Evolutionary conservation across 2,797 vertebrate species (phyloP).

Genomic region (Malurus splendens): DNA sequence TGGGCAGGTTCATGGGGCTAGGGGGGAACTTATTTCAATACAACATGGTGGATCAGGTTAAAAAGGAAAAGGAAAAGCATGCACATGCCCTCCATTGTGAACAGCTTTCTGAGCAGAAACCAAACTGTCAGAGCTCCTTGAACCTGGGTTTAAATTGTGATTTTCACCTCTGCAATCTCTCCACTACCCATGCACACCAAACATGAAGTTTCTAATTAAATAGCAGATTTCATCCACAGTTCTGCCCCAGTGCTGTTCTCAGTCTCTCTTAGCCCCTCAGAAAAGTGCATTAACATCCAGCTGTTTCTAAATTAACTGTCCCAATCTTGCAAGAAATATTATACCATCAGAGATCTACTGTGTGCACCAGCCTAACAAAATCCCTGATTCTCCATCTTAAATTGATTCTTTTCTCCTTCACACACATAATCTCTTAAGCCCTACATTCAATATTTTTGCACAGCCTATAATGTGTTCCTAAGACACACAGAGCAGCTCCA

Average conservation of each 20-base stretch:
- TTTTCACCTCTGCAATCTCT: neutral
- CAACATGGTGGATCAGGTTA: neutral
- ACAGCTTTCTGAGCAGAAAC: neutral
- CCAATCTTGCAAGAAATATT: neutral
- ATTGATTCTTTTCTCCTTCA: neutral
- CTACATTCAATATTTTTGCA: neutral
- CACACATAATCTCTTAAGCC: neutral
- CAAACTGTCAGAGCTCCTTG: neutral
- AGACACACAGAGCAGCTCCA: neutral
- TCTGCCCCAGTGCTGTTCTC: neutral
- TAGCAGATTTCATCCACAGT: neutral
- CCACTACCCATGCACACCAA: neutral
- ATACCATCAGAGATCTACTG: neutral
- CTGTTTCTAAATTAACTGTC: neutral
- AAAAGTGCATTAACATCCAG: neutral
- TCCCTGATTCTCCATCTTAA: neutral
- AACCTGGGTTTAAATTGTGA: neutral
- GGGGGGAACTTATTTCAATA: neutral
- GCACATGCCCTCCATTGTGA: neutral
- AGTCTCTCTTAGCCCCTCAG: neutral
- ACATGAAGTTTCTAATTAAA: neutral
- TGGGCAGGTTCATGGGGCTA: neutral
- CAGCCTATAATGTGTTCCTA: neutral
- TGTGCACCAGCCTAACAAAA: neutral
- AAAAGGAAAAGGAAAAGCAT: neutral